Evolutionary conservation across 2,888 invertebrate species (phyloP), one percentile per base, ranked within the genome.

Genomic region (Drosophila mettleri): DNA sequence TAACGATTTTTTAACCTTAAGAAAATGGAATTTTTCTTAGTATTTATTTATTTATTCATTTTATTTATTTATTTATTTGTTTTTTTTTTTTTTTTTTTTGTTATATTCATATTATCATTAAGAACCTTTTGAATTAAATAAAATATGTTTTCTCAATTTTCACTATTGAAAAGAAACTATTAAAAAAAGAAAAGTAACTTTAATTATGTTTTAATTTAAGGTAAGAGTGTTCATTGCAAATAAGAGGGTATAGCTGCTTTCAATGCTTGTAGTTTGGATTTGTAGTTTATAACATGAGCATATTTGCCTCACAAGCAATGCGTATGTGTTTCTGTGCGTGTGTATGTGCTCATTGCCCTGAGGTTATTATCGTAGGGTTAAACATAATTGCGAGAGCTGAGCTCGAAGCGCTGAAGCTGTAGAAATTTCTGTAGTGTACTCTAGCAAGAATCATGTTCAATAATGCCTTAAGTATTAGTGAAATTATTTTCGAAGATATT

Each of bases 241-340:
- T 12, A 12, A 6, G 1, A 22, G 53, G 39, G 53, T 39, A 53
- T 39, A 39, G 3, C 7, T n/a, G 10, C 10, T 12, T 1, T 36
- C 4, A n/a, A 20, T 29, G 52, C 29, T n/a, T n/a, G n/a, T n/a
- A n/a, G 22, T 29, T 39, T 29, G 29, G 39, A 53, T 53, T 53
- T 53, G 20, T 22, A 29, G 20, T 39, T n/a, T 53, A 53, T 20
- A 20, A 39, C 38, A 39, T 29, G 39, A 29, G 52, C 52, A 20
- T 29, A 29, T 29, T 27, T 36, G 16, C 14, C 12, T 14, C 14
- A n/a, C 2, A 2, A 29, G 27, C 29, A 53, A 53, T 22, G 20
- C n/a, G 5, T 29, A 31, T n/a, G 20, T 20, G 4, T n/a, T 2
- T 9, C 22, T 1, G 7, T n/a, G 16, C 2, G 12, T 20, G 7